phyloP scores from a whole-genome alignment of 2,113 vertebrate species.

The Platysternon megacephalum region DNA sequence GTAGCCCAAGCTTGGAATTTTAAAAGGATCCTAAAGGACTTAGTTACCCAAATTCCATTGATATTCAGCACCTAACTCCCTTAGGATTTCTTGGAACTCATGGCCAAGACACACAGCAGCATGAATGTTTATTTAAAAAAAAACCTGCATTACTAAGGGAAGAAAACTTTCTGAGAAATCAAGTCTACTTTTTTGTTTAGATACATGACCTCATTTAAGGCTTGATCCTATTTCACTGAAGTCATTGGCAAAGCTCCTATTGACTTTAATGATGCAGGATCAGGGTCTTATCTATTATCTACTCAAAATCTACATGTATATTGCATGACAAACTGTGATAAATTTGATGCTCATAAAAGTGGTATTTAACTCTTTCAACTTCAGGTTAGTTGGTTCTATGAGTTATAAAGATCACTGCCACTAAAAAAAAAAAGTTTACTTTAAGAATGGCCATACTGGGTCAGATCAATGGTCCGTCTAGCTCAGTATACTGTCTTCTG shows the following conservation, averaged over 20 bases:
- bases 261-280: background rate
- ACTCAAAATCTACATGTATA: background rate
- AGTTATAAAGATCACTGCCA: background rate
- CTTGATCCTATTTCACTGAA: background rate
- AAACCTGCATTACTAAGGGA: background rate
- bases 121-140: background rate
- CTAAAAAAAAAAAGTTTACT: background rate
- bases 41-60: too few species aligned
- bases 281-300: background rate
- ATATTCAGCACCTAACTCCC: background rate
- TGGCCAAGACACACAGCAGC: background rate
- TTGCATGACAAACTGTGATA: background rate
- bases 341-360: background rate
- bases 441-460: background rate
- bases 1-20: background rate
- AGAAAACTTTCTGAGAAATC: background rate
- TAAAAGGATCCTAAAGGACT: background rate
- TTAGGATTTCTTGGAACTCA: background rate
- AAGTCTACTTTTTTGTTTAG: background rate
- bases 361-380: background rate
- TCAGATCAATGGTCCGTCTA: background rate
- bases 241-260: background rate
- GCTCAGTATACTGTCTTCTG: background rate
- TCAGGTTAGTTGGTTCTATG: background rate
- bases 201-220: background rate